A percentile compares a stretch with the other conserved stretches of the same genome.
Evolutionary conservation across 2,113 vertebrate genomes (phyloP).

Genomic region (Octodon degus): DNA sequence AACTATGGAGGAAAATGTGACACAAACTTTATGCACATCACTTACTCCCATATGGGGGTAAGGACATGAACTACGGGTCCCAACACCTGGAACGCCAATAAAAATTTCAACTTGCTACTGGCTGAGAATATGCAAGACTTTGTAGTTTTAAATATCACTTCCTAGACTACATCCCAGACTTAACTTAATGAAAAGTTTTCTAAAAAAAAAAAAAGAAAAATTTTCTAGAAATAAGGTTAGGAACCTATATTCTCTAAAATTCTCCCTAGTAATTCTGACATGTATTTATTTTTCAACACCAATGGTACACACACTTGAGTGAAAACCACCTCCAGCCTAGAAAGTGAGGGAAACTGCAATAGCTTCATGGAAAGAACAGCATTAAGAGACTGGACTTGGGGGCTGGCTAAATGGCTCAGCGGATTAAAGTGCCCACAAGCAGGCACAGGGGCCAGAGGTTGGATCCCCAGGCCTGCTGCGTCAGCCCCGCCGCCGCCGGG

Average conservation of each 20-base stretch:
- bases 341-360: neutral
- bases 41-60: neutral
- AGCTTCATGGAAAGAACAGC: neutral
- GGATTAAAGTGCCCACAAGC: too few species aligned
- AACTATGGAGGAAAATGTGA: neutral
- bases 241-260: neutral
- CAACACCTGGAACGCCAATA: constrained; percentile 19
- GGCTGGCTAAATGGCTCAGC: too few species aligned
- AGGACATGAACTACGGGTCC: neutral
- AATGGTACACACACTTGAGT: neutral
- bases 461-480: too few species aligned
- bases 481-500: too few species aligned
- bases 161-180: neutral
- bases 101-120: constrained; percentile 5
- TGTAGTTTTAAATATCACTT: neutral
- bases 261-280: neutral
- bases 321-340: neutral
- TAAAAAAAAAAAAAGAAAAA: neutral
- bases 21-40: neutral
- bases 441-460: too few species aligned
- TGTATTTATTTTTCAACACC: neutral
- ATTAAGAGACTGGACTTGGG: neutral
- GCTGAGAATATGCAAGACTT: neutral
- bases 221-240: neutral
- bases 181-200: neutral